Evolutionary conservation across 2,113 vertebrate species (phyloP), one percentile per base, ranked within the genome.

Genomic region (Melierax canorus): DNA sequence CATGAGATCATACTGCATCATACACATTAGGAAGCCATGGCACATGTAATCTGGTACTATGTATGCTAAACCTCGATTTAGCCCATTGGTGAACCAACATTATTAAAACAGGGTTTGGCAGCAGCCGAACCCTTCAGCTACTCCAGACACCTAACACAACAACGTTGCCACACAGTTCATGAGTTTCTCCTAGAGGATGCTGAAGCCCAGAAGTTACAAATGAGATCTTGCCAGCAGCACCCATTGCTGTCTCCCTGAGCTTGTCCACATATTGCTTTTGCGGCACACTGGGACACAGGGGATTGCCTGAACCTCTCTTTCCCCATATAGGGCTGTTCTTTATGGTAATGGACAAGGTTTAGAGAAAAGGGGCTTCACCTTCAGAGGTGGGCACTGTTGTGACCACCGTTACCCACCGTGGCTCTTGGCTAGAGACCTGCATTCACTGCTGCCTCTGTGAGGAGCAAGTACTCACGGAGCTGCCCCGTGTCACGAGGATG

Each of bases 401-500:
- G 4, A 27, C 48, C 53, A 19, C 34, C 5, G 3, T 41, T 46
- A 43, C 26, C 19, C 12, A 1, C n/a, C 1, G 2, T 16, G 46
- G 26, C 55, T 67, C 30, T 24, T 50, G 39, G 68, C 16, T 50
- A 34, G 36, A 51, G 36, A 36, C 4, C 48, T 36, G 30, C 5
- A 0, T 24, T 79, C 1, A 5, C 43, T 74, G 67, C 43, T 21
- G 20, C 1, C 1, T 34, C 51, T 45, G 41, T 27, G 71, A 36
- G 36, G 69, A 56, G 16, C 18, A 64, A 12, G 13, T 13, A 9
- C 12, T n/a, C 46, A 13, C 0, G 0, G 51, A 27, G 26, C 43
- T 76, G 36, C 60, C 21, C 14, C 1, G 3, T 2, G 8, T 50
- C 64, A 73, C 0, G 1, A 32, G 50, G 84, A 41, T 12, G 22